Base-by-base conservation (phyloP, 2,797 vertebrate genomes). In the Gymnothorax javanicus region DNA sequence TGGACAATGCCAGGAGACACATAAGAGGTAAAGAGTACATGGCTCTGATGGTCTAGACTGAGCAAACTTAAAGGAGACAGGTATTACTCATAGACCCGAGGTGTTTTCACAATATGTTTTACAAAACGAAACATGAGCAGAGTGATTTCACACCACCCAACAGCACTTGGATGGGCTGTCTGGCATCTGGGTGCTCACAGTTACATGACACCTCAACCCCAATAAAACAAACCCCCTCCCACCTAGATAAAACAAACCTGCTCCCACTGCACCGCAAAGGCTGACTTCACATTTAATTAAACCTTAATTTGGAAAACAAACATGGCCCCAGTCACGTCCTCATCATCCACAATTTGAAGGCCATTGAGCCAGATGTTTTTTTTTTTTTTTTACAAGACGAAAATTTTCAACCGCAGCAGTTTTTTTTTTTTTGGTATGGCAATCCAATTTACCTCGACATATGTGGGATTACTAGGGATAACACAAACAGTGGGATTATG, bases 241-340 rank as follows among this genome's bases (percentile, higher is more conserved):
- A 69, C 7, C 33, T 9, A 6, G 87, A 88, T 23, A 88, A 89
- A 92, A 83, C 88, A 90, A 91, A 88, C 90, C 89, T 84, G 86
- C 81, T 87, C 84, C 89, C 27, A 73, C 75, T 17, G 12, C 71
- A 4, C 52, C 43, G 83, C 56, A 50, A 81, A 91, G 92, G 93
- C 93, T 90, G 9, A 91, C 94, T 95, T 95, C 93, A 91, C 90
- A 93, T 95, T 94, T 95, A 95, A 95, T 96, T 95, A 96, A 96
- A 95, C 93, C 90, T 91, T 93, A 93, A 94, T 94, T 56, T 59
- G 60, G 79, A 92, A 88, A 92, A 94, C 94, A 93, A 94, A 95
- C 94, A 91, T 88, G 89, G 88, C 91, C 0, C 88, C 57, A 79
- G 91, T 87, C 90, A 94, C 50, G 50, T 94, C 94, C 79, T n/a